phyloP scores from a whole-genome alignment of 2,888 invertebrate species.

The Dioctria linearis region DNA sequence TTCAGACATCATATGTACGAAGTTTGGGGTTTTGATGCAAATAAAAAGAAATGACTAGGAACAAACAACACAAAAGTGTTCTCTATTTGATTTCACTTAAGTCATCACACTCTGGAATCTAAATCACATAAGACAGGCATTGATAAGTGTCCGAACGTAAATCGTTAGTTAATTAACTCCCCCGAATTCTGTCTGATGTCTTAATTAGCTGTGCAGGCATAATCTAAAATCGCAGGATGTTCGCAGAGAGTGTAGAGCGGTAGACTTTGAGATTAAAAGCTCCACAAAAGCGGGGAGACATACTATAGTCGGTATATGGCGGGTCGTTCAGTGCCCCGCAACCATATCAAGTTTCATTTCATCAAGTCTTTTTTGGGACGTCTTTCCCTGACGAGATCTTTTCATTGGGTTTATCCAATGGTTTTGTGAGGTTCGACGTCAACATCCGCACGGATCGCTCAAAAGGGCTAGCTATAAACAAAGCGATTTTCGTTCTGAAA shows the following conservation, averaged over 20 bases:
- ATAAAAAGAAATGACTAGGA: background rate
- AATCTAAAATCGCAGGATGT: slow-evolving; percentile 5
- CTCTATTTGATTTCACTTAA: background rate
- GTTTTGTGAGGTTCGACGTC: slow-evolving; percentile 43
- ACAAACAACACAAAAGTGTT: too few species aligned
- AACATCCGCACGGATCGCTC: slow-evolving; percentile 44
- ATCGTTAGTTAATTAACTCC: slow-evolving; percentile 46
- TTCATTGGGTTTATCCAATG: slow-evolving; percentile 36
- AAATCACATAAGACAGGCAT: slow-evolving; percentile 10
- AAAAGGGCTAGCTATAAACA: slow-evolving; percentile 7
- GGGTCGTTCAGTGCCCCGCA: slow-evolving; percentile 24
- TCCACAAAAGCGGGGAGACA: background rate
- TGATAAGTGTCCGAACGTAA: slow-evolving; percentile 43
- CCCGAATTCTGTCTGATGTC: slow-evolving; percentile 38
- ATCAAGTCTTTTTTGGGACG: slow-evolving; percentile 43
- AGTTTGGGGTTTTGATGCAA: too few species aligned
- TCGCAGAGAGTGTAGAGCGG: background rate
- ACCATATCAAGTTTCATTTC: slow-evolving; percentile 42
- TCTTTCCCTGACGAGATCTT: slow-evolving; percentile 25
- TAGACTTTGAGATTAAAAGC: background rate
- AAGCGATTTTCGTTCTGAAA: background rate
- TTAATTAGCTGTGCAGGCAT: slow-evolving; percentile 31
- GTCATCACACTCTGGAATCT: background rate
- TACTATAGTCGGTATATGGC: slow-evolving; percentile 8
- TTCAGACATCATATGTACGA: too few species aligned